These are phyloP conservation scores for Phainopepla nitens DNA, from an alignment of 2,113 vertebrate species.

Conservation along the genomic window DNA sequence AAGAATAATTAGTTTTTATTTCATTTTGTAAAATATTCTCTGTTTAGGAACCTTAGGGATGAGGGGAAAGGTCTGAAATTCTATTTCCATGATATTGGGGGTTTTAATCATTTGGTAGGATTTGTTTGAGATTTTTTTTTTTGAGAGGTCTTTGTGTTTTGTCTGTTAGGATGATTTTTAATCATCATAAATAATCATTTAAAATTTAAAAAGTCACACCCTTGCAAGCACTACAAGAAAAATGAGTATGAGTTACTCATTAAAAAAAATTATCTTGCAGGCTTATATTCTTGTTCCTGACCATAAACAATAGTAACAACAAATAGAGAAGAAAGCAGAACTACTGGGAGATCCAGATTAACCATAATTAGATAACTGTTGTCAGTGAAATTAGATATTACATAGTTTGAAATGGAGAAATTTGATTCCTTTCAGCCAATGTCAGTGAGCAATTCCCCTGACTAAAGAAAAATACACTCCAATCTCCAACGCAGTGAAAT, in stretches of 20 bases:
- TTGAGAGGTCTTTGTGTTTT: background rate
- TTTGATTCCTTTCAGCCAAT: background rate
- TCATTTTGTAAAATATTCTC: background rate
- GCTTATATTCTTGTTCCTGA: background rate
- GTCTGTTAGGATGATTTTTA: background rate
- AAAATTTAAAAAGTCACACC: background rate
- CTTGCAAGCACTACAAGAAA: background rate
- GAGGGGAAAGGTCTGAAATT: background rate
- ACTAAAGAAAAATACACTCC: background rate
- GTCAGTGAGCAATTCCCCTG: background rate
- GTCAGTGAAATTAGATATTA: constrained; percentile 11
- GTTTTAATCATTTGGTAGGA: background rate
- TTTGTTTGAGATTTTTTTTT: background rate
- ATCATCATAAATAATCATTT: background rate
- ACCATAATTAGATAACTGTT: constrained; percentile 11
- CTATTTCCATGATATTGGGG: background rate
- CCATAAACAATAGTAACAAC: background rate
- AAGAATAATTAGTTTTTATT: accelerated
- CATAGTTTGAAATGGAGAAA: background rate
- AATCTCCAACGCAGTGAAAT: background rate
- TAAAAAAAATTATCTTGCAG: background rate
- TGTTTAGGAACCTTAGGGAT: background rate
- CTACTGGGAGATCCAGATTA: background rate
- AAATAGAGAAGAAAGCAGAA: constrained; percentile 4
- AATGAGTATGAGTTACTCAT: background rate